Base-by-base conservation (phyloP, 2,797 vertebrate genomes). In the Malurus splendens region DNA sequence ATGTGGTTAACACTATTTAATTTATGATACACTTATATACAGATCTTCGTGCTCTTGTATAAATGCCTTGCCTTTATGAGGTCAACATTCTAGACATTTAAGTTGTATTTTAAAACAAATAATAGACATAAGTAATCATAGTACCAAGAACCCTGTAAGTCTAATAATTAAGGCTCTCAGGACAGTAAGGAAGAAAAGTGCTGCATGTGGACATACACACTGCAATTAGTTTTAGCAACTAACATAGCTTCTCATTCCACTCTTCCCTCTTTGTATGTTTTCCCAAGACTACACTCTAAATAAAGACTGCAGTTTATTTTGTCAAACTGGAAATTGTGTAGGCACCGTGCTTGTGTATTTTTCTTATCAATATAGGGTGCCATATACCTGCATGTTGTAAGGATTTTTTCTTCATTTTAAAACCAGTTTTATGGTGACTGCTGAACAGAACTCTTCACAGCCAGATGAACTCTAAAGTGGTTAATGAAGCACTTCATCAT, bases 121-220 rank as follows among this genome's bases (percentile, higher is more conserved):
- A 45, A 18, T 30, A 65, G 18, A 6, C 25, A 17, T 24, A 86
- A 61, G 9, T 68, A 86, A 59, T 50, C 28, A 25, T 27, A 77
- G 3, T 27, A 20, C 18, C 1, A 70, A 52, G 42, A 82, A 38
- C 10, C 0, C 0, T 44, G 12, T 75, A 36, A 36, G 8, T 36
- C 2, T 5, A 67, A 38, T 82, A 64, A 48, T 82, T 72, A 44
- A 55, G 14, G 32, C 18, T 30, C 4, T 59, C 8, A 3, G 33
- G 18, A 36, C 24, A 55, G 41, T 59, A 74, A n/a, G 23, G 41
- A 54, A 54, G 30, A 59, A 32, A 50, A 55, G 10, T 77, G 74
- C 50, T 89, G 24, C 18, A 7, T 74, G 8, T 39, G 32, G 44
- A 22, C 16, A 22, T 59, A 42, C 1, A 59, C 6, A 19, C 13